These are phyloP conservation scores for Adelges cooleyi DNA, from an alignment of 1,140 invertebrate genomes.

Conservation along the genomic window DNA sequence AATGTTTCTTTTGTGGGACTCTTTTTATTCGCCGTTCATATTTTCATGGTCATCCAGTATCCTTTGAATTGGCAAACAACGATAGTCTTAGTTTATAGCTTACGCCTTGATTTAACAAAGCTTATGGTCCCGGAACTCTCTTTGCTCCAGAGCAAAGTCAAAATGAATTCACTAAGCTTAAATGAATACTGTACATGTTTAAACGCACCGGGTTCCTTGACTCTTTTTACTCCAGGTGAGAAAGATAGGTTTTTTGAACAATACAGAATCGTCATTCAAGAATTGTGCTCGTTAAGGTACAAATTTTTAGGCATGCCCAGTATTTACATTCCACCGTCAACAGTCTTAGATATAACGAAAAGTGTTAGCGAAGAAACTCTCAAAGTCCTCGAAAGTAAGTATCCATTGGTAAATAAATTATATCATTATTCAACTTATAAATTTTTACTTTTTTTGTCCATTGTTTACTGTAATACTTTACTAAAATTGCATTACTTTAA, in stretches of 20 bases:
- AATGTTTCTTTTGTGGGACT: background rate
- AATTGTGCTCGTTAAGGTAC: slow-evolving; percentile 13
- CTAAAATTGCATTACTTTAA: no score
- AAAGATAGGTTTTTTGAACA: slow-evolving; percentile 14
- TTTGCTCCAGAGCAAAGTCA: background rate
- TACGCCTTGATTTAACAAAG: background rate
- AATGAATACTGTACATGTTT: background rate
- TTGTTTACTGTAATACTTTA: no score
- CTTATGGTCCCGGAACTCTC: background rate
- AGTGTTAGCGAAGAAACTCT: slow-evolving; percentile 12
- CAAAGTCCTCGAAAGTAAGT: slow-evolving; percentile 18
- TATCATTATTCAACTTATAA: no score
- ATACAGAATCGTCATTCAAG: background rate
- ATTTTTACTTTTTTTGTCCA: no score
- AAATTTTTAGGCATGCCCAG: slow-evolving; percentile 13
- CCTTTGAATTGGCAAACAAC: background rate
- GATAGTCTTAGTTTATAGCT: background rate
- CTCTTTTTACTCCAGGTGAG: background rate
- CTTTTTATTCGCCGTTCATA: slow-evolving; percentile 5
- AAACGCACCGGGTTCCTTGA: background rate
- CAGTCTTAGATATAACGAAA: background rate
- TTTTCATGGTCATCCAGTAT: slow-evolving; percentile 15
- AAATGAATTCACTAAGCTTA: background rate
- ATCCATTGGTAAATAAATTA: no score
- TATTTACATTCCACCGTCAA: slow-evolving; percentile 5